Evolutionary conservation across 2,888 invertebrate species (phyloP), one percentile per base, ranked within the genome.

Genomic region (Pecten maximus): DNA sequence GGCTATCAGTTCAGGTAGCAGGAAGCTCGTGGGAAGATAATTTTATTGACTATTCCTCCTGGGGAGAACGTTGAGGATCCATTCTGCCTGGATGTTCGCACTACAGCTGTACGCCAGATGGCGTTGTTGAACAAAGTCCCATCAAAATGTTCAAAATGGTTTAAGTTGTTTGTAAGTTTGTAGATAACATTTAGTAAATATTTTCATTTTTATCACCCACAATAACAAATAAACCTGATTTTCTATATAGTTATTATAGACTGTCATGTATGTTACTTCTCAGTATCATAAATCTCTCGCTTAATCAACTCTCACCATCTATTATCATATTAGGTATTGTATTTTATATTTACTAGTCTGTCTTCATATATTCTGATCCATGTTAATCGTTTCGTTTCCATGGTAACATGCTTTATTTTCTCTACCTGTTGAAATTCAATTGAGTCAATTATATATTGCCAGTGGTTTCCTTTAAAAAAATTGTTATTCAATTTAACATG

Each of bases 61-160:
- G 74, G 28, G 74, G 23, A 28, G 23, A 74, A 35, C 16, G 16
- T 48, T 4, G 10, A n/a, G n/a, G n/a, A n/a, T n/a, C n/a, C 54
- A n/a, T 54, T 54, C 74, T 74, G 35, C 15, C 35, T 35, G 60
- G 60, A 60, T 3, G 35, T 74, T 74, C 1, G 6, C 74, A 74
- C 28, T 74, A 74, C 2, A 54, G 28, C 74, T 74, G 74, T 74
- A 74, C 16, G 23, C 74, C 35, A n/a, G 8, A 60, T 35, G 35
- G 74, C 16, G 15, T 74, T 74, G 74, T 74, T 74, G 74, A 74
- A 74, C 74, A 74, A 35, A 74, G 74, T 74, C 74, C 74, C 74
- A 74, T 74, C 74, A 74, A 35, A 19, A 28, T 28, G 60, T 60
- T 60, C 60, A 35, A 74, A 35, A 28, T 74, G n/a, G 28, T 74